Evolutionary conservation across 1,140 invertebrate genomes (phyloP).

Genomic region (Delia radicum): DNA sequence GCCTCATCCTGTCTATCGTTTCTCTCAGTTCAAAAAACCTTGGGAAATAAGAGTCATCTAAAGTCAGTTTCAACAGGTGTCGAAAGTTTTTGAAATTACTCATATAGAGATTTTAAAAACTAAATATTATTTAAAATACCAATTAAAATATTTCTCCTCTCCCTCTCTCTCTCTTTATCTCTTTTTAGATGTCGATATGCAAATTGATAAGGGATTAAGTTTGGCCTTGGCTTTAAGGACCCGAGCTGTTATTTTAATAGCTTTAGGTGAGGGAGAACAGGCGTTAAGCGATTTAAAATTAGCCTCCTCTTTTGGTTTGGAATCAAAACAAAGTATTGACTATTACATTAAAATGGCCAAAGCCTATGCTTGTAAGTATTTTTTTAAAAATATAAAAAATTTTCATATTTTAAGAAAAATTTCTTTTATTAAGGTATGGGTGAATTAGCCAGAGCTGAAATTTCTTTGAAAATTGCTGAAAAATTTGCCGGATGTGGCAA

Average conservation of each 20-base stretch:
- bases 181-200: constrained; percentile 54
- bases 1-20: too few relatives aligned
- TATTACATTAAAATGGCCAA: constrained; percentile 66
- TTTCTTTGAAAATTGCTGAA: constrained; percentile 62
- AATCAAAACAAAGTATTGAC: constrained; percentile 60
- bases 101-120: too few relatives aligned
- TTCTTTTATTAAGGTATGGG: constrained; percentile 44
- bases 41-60: too few relatives aligned
- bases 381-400: not conserved
- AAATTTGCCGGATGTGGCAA: constrained; percentile 57
- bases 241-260: constrained; percentile 62
- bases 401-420: not conserved
- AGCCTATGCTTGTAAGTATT: constrained; percentile 61
- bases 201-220: constrained; percentile 62
- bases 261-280: constrained; percentile 57
- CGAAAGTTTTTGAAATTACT: too few relatives aligned
- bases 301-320: constrained; percentile 62
- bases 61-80: too few relatives aligned
- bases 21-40: too few relatives aligned
- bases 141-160: too few relatives aligned
- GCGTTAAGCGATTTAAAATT: constrained; percentile 65
- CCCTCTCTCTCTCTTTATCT: too few relatives aligned
- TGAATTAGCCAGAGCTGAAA: constrained; percentile 59
- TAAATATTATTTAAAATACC: too few relatives aligned
- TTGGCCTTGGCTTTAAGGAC: constrained; percentile 64